Evolutionary conservation across 2,113 vertebrate species (phyloP).

Genomic region (Cyanoliseus patagonus): DNA sequence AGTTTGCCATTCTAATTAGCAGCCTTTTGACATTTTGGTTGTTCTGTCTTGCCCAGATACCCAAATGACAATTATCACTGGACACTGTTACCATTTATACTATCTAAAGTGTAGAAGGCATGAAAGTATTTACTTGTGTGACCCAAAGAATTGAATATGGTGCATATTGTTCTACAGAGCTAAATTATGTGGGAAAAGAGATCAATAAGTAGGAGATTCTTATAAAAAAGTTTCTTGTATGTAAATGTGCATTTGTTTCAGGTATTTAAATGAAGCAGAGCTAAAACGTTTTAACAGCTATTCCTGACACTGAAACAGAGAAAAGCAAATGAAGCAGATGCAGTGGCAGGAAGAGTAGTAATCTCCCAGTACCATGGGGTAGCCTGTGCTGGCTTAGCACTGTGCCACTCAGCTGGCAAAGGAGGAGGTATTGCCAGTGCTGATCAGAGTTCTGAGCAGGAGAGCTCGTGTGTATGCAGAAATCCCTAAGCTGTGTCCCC

Average conservation of each 20-base stretch:
- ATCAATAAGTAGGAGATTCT: neutral
- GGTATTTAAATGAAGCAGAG: neutral
- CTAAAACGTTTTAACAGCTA: neutral
- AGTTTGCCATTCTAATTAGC: neutral
- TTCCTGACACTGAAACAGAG: neutral
- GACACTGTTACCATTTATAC: rapidly evolving
- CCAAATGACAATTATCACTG: neutral
- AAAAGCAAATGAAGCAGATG: neutral
- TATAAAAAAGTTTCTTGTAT: neutral
- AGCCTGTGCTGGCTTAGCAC: neutral
- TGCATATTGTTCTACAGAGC: neutral
- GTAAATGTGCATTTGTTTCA: neutral
- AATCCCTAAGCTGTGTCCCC: neutral
- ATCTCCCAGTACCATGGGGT: rapidly evolving
- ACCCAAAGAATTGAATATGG: neutral
- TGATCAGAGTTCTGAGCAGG: neutral
- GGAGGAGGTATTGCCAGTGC: neutral
- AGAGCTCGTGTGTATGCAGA: neutral
- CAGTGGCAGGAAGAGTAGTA: neutral
- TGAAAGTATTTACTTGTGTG: neutral
- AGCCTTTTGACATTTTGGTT: neutral
- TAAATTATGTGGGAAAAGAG: neutral
- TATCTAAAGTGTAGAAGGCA: neutral
- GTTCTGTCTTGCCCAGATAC: neutral
- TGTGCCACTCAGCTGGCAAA: rapidly evolving